A percentile compares a stretch with the other conserved stretches of the same genome.
Evolutionary conservation across 2,797 vertebrate genomes (phyloP).

Genomic region (Buceros bicornis): DNA sequence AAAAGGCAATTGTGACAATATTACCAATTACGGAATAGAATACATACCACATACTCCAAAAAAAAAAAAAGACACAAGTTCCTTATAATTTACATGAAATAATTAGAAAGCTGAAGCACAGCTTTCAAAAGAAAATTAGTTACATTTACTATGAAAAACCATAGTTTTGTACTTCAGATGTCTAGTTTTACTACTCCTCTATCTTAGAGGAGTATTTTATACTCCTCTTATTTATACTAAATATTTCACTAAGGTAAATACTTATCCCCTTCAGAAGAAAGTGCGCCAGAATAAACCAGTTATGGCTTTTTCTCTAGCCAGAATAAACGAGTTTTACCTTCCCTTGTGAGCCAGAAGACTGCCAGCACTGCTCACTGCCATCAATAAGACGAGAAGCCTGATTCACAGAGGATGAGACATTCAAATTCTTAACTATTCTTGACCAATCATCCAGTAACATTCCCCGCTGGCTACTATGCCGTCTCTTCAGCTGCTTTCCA

Average conservation of each 20-base stretch:
- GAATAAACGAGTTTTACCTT: constrained; percentile 81
- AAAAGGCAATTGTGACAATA: neutral
- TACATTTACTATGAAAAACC: neutral
- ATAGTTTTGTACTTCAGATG: neutral
- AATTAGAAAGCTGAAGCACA: neutral
- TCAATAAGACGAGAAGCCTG: constrained; percentile 95
- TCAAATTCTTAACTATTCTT: constrained; percentile 93
- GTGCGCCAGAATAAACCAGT: neutral
- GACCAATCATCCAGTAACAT: constrained; percentile 98
- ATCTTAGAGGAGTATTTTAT: neutral
- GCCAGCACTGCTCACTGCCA: constrained; percentile 95
- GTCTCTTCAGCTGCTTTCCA: constrained; percentile 94
- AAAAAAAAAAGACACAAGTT: neutral
- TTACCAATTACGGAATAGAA: neutral
- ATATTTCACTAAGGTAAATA: neutral
- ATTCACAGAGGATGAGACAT: constrained; percentile 93
- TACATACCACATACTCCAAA: neutral
- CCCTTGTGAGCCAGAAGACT: constrained; percentile 97
- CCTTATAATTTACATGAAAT: neutral
- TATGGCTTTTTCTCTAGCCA: neutral
- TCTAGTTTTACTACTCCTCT: neutral
- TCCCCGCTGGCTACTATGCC: constrained; percentile 91
- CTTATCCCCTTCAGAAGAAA: neutral
- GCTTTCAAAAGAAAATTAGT: neutral
- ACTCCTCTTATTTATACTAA: too few relatives aligned